Conservation (phyloP, 2,113 vertebrate species). For the Hemiscyllium ocellatum region DNA sequence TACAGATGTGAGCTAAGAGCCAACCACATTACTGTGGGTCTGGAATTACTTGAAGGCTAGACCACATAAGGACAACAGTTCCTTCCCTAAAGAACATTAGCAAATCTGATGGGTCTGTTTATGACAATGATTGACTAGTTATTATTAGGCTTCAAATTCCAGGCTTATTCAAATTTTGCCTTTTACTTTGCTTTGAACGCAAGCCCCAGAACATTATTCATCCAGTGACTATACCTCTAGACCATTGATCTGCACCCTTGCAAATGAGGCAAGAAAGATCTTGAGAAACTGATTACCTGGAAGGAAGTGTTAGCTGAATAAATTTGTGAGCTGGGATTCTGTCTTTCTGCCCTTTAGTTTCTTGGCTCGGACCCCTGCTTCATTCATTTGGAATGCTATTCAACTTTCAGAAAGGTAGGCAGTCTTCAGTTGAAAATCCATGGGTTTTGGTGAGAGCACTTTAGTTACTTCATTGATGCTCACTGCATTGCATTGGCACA, state of each 20-base stretch:
- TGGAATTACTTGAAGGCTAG: too few species aligned
- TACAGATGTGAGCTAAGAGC: too few species aligned
- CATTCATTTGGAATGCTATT: not conserved
- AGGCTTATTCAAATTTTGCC: too few species aligned
- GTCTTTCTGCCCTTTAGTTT: not conserved
- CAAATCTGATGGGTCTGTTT: too few species aligned
- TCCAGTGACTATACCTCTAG: too few species aligned
- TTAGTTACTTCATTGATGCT: not conserved
- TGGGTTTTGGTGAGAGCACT: not conserved
- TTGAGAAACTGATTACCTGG: not conserved
- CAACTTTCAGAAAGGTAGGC: not conserved
- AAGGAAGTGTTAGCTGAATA: not conserved
- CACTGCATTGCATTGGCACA: not conserved
- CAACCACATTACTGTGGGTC: too few species aligned
- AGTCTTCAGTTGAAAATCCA: not conserved
- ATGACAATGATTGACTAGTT: too few species aligned
- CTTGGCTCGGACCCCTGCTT: not conserved
- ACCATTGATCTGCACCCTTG: not conserved
- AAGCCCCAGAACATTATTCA: too few species aligned
- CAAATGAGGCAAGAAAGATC: not conserved
- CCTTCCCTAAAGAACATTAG: too few species aligned
- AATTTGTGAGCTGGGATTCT: not conserved
- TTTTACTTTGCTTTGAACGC: too few species aligned
- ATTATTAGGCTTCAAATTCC: too few species aligned
- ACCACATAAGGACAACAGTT: too few species aligned